phyloP scores from a whole-genome alignment of 1,140 invertebrate species.

The Drosophila pseudoananassae region DNA sequence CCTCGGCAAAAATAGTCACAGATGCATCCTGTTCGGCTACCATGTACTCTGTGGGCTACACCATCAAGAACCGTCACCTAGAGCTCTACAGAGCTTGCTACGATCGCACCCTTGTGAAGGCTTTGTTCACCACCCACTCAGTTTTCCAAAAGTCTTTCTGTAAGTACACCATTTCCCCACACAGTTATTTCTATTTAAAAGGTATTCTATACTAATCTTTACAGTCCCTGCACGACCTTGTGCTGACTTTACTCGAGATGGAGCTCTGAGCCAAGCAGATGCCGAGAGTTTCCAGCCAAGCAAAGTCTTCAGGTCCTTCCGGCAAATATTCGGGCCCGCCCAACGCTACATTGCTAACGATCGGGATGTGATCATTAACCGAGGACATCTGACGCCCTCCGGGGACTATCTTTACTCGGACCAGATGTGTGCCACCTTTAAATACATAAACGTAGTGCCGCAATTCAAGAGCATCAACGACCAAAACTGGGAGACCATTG shows the following conservation, averaged over 20 bases:
- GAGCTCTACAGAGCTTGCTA: conserved; percentile 53
- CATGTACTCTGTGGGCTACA: conserved; percentile 48
- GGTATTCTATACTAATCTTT: neutral
- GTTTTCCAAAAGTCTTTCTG: conserved; percentile 48
- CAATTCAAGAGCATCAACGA: conserved; percentile 84
- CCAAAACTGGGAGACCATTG: conserved; percentile 84
- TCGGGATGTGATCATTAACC: conserved; percentile 32
- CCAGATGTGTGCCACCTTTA: conserved; percentile 76
- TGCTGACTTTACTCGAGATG: conserved; percentile 20
- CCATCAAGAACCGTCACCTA: conserved; percentile 15
- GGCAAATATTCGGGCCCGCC: conserved; percentile 23
- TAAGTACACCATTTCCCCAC: conserved; percentile 2
- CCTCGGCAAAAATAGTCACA: conserved; percentile 18
- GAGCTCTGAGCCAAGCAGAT: conserved; percentile 25
- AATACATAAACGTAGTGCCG: conserved; percentile 84
- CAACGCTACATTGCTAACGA: conserved; percentile 41
- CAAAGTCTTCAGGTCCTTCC: conserved; percentile 29
- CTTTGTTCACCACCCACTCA: conserved; percentile 20
- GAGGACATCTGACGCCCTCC: conserved; percentile 48
- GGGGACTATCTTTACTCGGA: conserved; percentile 38
- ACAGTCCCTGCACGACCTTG: conserved; percentile 28
- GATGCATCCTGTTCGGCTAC: conserved; percentile 33
- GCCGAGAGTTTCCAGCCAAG: conserved; percentile 23
- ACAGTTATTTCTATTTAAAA: neutral
- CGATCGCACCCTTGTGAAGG: conserved; percentile 24